Percentiles rank a stretch among this genome's conserved stretches.
Conservation (phyloP, 2,113 vertebrate species). For the Macquaria ambigua region DNA sequence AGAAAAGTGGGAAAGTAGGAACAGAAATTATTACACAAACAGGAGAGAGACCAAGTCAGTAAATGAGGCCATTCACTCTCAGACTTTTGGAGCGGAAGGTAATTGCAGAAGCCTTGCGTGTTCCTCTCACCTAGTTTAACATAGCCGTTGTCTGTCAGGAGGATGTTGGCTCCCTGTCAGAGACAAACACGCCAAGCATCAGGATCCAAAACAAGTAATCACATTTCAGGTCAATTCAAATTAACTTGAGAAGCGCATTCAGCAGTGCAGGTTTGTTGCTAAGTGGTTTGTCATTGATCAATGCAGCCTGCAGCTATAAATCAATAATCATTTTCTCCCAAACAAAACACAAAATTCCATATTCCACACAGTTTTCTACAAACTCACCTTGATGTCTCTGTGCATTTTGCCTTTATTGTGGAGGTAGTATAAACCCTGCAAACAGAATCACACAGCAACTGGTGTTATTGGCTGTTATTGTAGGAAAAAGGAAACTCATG, state of each 20-base stretch:
- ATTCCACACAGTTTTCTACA: background rate
- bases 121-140: constrained; percentile 94
- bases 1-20: background rate
- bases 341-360: background rate
- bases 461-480: background rate
- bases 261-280: background rate
- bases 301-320: background rate
- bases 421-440: constrained; percentile 86
- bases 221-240: constrained; percentile 27
- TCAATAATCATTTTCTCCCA: background rate
- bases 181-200: constrained; percentile 63
- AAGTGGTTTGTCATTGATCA: constrained; percentile 5
- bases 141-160: constrained; percentile 97
- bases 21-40: background rate
- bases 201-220: constrained; percentile 3
- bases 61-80: constrained; percentile 39
- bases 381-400: constrained; percentile 88
- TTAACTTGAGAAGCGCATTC: background rate
- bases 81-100: constrained; percentile 43
- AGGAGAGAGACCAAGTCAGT: constrained; percentile 7
- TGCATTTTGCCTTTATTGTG: constrained; percentile 89
- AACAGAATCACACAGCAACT: constrained; percentile 38
- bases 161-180: constrained; percentile 97
- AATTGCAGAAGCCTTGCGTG: background rate
- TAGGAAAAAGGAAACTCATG: background rate